Conservation (phyloP, 2,797 vertebrate genomes). For the Xerus rutilus region DNA sequence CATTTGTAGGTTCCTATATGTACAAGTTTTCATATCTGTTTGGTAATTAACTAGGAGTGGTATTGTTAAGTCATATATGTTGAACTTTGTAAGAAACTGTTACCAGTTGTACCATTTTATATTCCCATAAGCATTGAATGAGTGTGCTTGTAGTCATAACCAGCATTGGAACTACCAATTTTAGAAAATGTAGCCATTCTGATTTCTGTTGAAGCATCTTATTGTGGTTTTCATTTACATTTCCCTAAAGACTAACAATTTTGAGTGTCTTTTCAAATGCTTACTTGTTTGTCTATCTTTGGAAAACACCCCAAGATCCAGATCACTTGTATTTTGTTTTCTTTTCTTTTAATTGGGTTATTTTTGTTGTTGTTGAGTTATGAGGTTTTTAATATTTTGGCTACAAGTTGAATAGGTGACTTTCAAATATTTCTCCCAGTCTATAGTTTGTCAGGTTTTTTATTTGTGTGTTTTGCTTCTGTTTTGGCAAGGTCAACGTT, state of each 20-base stretch:
- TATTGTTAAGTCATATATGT: not conserved
- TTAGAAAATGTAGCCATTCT: not conserved
- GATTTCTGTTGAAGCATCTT: not conserved
- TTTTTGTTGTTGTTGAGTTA: not conserved
- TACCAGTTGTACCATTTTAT: not conserved
- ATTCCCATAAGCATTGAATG: not conserved
- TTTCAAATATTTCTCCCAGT: not conserved
- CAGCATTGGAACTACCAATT: not conserved
- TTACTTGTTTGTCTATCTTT: not conserved
- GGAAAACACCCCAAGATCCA: not conserved
- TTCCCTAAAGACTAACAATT: not conserved
- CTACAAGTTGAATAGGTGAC: not conserved
- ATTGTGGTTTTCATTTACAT: not conserved
- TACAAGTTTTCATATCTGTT: not conserved
- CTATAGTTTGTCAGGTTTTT: not conserved
- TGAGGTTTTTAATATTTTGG: not conserved
- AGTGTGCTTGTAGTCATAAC: not conserved
- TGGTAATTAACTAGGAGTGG: not conserved
- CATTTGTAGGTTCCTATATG: not conserved
- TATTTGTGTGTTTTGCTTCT: not conserved
- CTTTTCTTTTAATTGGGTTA: not conserved
- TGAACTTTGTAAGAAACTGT: constrained; percentile 26
- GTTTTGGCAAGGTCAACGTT: not conserved
- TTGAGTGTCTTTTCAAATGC: not conserved
- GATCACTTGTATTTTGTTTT: not conserved